phyloP scores from a whole-genome alignment of 2,888 invertebrate genomes.

The Cryptocephalus primarius region DNA sequence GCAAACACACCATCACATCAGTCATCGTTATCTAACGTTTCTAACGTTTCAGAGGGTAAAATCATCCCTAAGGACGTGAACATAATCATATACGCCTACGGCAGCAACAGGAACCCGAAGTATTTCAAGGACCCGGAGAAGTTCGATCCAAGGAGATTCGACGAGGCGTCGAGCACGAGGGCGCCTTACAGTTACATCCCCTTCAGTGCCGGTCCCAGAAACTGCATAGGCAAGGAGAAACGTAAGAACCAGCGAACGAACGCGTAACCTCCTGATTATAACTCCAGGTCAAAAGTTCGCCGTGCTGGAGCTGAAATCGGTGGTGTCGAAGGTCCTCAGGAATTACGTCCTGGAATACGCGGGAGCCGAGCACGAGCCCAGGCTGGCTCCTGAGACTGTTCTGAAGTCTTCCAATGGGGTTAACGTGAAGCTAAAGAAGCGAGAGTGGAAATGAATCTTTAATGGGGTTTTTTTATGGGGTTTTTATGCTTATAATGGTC shows the following conservation, averaged over 20 bases:
- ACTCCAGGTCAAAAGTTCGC: conserved; percentile 35
- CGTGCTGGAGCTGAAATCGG: conserved; percentile 44
- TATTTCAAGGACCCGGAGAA: conserved; percentile 43
- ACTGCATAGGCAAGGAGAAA: conserved; percentile 42
- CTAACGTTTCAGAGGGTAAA: conserved; percentile 16
- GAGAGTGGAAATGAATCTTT: conserved; percentile 2
- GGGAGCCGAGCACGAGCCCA: conserved; percentile 8
- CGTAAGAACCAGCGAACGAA: neutral
- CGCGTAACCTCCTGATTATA: neutral
- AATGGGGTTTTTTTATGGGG: no score
- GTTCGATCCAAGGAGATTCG: conserved; percentile 44
- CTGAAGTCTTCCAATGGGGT: conserved; percentile 14
- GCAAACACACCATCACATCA: no score
- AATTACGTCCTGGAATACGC: conserved; percentile 30
- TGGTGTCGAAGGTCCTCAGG: conserved; percentile 41
- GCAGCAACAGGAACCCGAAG: conserved; percentile 40
- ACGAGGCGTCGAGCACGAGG: conserved; percentile 25
- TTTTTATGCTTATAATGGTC: no score
- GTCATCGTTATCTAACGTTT: no score
- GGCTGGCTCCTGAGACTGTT: conserved; percentile 11
- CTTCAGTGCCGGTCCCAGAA: conserved; percentile 54
- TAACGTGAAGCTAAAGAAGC: conserved; percentile 7
- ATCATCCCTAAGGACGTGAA: conserved; percentile 32
- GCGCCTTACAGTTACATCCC: conserved; percentile 44
- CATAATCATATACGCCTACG: conserved; percentile 35